phyloP scores from a whole-genome alignment of 2,797 vertebrate species.

The Mus minutoides region DNA sequence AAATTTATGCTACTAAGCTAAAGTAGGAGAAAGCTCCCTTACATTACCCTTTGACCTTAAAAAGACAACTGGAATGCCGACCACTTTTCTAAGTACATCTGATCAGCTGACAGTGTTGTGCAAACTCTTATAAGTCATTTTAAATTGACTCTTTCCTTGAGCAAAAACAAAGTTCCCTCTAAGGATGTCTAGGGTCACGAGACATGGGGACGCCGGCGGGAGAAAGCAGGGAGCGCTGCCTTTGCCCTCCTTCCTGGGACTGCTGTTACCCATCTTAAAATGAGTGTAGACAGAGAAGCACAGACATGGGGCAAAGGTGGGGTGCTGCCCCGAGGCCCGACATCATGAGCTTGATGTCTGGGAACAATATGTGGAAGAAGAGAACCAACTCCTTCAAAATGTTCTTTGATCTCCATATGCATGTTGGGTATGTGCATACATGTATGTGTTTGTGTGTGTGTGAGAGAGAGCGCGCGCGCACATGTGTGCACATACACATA shows the following conservation, averaged over 20 bases:
- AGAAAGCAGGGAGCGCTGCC: not conserved
- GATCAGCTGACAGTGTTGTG: not conserved
- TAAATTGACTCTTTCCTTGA: not conserved
- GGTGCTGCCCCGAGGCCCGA: not conserved
- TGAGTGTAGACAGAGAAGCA: not conserved
- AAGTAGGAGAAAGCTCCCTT: not conserved
- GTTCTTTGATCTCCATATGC: not conserved
- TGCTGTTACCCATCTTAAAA: slow-evolving; percentile 1
- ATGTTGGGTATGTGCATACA: not conserved
- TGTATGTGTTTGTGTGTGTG: no score
- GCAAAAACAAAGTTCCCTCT: not conserved
- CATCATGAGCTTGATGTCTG: not conserved
- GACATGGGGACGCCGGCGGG: not conserved
- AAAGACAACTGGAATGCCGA: not conserved
- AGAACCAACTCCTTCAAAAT: not conserved
- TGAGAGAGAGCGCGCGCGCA: fast-evolving
- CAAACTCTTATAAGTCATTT: not conserved
- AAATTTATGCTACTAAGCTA: not conserved
- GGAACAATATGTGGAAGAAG: not conserved
- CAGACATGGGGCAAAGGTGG: no score
- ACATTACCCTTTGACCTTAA: not conserved
- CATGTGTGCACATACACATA: not conserved
- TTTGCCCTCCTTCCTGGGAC: not conserved
- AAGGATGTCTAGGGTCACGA: not conserved
- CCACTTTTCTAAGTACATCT: not conserved